phyloP scores from a whole-genome alignment of 53 echinoderm and acorn worm genomes.

The Paracentrotus lividus region DNA sequence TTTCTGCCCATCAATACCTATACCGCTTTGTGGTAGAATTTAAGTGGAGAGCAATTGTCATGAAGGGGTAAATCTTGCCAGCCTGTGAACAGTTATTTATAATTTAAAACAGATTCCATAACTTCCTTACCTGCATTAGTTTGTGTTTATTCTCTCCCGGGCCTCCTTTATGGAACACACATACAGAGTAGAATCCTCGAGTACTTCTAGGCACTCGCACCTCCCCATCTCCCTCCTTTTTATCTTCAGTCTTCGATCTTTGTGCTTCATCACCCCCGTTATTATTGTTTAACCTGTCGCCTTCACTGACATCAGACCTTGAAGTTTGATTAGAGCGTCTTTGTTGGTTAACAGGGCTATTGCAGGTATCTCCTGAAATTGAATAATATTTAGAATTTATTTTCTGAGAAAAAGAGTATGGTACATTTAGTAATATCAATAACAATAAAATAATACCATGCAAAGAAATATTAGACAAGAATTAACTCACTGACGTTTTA shows the following conservation, averaged over 20 bases:
- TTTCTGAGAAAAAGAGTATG: too few relatives aligned
- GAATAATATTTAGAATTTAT: too few relatives aligned
- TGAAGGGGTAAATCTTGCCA: too few relatives aligned
- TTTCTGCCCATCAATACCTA: too few relatives aligned
- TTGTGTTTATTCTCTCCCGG: not conserved
- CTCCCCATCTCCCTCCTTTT: not conserved
- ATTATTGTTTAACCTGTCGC: not conserved
- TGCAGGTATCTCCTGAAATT: not conserved
- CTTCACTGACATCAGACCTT: not conserved
- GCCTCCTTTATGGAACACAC: not conserved
- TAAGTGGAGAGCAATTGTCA: too few relatives aligned
- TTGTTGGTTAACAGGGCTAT: too few relatives aligned
- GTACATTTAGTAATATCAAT: too few relatives aligned
- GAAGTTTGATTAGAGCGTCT: not conserved
- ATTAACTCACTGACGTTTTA: too few relatives aligned
- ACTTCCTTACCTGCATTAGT: conserved; percentile 10
- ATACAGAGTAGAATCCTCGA: conserved; percentile 34
- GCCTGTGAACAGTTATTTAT: too few relatives aligned
- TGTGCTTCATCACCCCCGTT: not conserved
- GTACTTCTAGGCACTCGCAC: not conserved
- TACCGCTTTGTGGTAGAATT: too few relatives aligned
- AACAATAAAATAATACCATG: too few relatives aligned
- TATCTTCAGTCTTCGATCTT: not conserved
- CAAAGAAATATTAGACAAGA: too few relatives aligned
- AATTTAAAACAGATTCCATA: not conserved